A percentile compares a stretch with the other conserved stretches of the same genome.
Conservation (phyloP, 2,888 invertebrate genomes). For the Apotomis betuletana region DNA sequence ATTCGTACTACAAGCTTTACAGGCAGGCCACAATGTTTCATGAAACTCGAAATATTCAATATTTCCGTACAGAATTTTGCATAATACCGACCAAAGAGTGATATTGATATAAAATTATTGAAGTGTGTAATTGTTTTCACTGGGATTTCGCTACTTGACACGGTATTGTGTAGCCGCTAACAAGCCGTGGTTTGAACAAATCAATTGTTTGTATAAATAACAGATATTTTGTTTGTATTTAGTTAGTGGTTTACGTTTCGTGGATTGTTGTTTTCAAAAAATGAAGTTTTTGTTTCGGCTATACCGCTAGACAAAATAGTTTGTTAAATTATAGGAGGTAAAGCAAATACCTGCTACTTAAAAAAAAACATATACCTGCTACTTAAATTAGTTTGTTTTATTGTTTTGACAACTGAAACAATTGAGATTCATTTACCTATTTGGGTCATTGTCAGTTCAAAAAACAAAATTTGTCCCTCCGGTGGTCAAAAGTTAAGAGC, state of each 20-base stretch:
- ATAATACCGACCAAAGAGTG: conserved; percentile 6
- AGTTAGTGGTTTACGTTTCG: background rate
- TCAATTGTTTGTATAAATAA: conserved; percentile 1
- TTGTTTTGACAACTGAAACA: no score
- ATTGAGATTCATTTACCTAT: no score
- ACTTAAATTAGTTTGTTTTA: no score
- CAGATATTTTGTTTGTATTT: background rate
- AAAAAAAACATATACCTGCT: no score
- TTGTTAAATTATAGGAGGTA: background rate
- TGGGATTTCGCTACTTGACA: conserved; percentile 14
- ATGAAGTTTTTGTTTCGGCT: no score
- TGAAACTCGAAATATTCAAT: conserved; percentile 33
- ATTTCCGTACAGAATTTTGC: conserved; percentile 30
- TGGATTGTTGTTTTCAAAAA: background rate
- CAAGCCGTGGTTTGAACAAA: conserved; percentile 4
- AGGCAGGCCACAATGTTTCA: conserved; percentile 27
- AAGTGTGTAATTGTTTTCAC: conserved; percentile 23
- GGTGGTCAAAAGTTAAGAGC: no score
- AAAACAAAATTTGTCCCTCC: no score
- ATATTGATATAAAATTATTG: conserved; percentile 34
- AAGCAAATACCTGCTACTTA: no score
- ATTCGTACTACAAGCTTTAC: conserved; percentile 13
- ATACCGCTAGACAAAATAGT: background rate
- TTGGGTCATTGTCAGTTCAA: no score
- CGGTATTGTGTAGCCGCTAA: conserved; percentile 5